A percentile compares a stretch with the other conserved stretches of the same genome.
Evolutionary conservation across 2,888 invertebrate genomes (phyloP).

Genomic region (Drosophila acutilabella): DNA sequence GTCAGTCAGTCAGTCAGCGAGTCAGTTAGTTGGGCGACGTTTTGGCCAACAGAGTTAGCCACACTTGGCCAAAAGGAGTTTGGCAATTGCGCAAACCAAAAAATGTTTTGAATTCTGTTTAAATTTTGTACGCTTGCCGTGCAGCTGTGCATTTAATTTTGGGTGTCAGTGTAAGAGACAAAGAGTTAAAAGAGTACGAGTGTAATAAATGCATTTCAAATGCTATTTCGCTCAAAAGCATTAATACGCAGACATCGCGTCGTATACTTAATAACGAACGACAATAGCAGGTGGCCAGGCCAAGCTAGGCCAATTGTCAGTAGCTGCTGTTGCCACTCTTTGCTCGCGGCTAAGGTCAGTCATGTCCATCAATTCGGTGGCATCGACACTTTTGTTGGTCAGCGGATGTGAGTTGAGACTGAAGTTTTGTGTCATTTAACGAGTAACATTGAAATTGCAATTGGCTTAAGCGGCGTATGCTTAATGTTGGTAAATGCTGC

Average conservation of each 20-base stretch:
- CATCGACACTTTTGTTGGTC: slow-evolving; percentile 53
- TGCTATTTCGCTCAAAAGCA: slow-evolving; percentile 28
- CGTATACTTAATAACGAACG: slow-evolving; percentile 59
- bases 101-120: slow-evolving; percentile 49
- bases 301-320: slow-evolving; percentile 31
- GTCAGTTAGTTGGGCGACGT: slow-evolving; percentile 21
- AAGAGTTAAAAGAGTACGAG: slow-evolving; percentile 12
- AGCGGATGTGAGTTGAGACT: slow-evolving; percentile 58
- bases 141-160: slow-evolving; percentile 47
- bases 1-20: slow-evolving; percentile 14
- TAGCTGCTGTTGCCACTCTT: background rate
- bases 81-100: slow-evolving; percentile 50
- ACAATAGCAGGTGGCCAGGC: slow-evolving; percentile 48
- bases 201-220: slow-evolving; percentile 40
- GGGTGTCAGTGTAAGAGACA: slow-evolving; percentile 33
- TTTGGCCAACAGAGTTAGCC: slow-evolving; percentile 20
- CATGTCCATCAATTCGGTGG: slow-evolving; percentile 61
- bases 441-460: slow-evolving; percentile 60
- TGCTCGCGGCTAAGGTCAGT: slow-evolving; percentile 58
- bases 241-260: slow-evolving; percentile 29
- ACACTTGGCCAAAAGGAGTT: slow-evolving; percentile 15
- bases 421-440: slow-evolving; percentile 25
- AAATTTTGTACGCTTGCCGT: slow-evolving; percentile 17
- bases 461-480: slow-evolving; percentile 14
- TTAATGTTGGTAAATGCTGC: slow-evolving; percentile 5